Evolutionary conservation across 2,797 vertebrate genomes (phyloP).

Genomic region (Notolepis coatsorum): DNA sequence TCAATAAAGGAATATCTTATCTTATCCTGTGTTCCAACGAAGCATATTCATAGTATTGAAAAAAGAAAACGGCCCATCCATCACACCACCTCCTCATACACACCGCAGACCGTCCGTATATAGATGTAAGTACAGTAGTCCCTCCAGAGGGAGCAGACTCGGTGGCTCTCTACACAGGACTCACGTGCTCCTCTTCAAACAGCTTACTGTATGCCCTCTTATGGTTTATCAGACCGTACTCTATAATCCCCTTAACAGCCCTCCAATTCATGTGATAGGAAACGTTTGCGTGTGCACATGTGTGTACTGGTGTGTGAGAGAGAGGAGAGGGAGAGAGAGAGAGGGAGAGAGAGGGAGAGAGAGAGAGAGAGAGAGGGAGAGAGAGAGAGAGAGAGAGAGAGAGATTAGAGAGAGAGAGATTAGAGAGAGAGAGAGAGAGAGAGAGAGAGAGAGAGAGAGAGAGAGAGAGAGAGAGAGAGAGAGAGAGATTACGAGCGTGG

Average conservation of each 20-base stretch:
- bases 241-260: conserved; percentile 56
- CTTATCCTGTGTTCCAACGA: too few species aligned
- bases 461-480: too few species aligned
- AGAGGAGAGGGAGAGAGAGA: too few species aligned
- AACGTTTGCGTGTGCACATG: background rate
- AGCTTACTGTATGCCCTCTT: conserved; percentile 33
- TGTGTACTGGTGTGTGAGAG: background rate
- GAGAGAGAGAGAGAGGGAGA: too few species aligned
- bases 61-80: conserved; percentile 50
- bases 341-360: too few species aligned
- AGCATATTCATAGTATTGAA: conserved; percentile 52
- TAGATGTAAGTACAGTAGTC: background rate
- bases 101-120: background rate
- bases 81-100: background rate
- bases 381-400: too few species aligned
- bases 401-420: too few species aligned
- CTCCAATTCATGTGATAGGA: background rate
- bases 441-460: too few species aligned
- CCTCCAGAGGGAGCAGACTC: background rate
- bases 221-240: conserved; percentile 32
- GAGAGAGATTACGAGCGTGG: too few species aligned
- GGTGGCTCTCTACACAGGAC: too few species aligned
- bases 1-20: too few species aligned
- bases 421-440: too few species aligned
- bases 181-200: conserved; percentile 51